Conservation (phyloP, 92 coral and sea anemone species). For the Phenganax stokvisi region DNA sequence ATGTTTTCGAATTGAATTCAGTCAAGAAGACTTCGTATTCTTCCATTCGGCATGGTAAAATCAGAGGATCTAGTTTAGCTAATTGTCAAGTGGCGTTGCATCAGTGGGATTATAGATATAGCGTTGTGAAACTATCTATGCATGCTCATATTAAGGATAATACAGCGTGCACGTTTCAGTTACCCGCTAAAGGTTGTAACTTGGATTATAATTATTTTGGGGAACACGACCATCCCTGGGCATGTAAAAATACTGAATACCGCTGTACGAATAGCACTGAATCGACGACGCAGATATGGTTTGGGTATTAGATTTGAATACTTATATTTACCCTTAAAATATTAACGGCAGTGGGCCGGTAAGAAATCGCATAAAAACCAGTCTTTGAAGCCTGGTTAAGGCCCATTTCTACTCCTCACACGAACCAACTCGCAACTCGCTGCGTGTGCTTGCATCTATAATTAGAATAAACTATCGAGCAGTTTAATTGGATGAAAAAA, state of each 20-base stretch:
- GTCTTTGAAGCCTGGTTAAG: too few species aligned
- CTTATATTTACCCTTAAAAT: not conserved
- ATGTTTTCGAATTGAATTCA: not conserved
- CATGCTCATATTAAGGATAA: too few species aligned
- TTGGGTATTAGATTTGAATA: not conserved
- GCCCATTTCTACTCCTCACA: too few species aligned
- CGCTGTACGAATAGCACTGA: not conserved
- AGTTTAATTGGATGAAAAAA: too few species aligned
- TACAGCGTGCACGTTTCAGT: not conserved
- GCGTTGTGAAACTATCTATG: not conserved
- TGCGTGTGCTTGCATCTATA: too few species aligned
- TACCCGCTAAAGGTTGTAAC: not conserved
- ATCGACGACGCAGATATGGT: constrained; percentile 16
- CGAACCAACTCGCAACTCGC: too few species aligned
- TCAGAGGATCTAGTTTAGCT: not conserved
- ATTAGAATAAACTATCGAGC: too few species aligned
- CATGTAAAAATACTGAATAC: not conserved
- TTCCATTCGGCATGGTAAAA: not conserved
- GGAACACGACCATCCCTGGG: not conserved
- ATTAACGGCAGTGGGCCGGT: too few species aligned
- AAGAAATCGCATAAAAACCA: too few species aligned
- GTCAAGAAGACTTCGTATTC: not conserved
- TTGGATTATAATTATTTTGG: not conserved
- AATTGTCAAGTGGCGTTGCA: not conserved
- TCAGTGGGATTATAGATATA: not conserved